phyloP scores from a whole-genome alignment of 2,888 invertebrate species.

The Periphyllus acericola region DNA sequence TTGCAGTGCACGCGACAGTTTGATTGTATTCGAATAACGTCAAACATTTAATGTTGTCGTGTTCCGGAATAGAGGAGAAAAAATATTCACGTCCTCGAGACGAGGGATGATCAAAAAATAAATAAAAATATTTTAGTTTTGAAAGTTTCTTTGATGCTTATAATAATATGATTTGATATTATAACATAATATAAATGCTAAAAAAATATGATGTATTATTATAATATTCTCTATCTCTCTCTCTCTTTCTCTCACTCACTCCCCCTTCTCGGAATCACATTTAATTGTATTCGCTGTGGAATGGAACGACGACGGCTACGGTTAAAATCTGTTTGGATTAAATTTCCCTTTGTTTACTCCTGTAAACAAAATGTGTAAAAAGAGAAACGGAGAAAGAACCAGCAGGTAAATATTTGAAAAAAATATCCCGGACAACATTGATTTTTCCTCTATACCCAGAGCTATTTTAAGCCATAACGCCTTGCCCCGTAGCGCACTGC shows the following conservation, averaged over 20 bases:
- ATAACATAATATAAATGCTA: background rate
- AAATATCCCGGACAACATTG: conserved; percentile 29
- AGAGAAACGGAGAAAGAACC: background rate
- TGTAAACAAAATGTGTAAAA: background rate
- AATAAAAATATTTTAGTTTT: background rate
- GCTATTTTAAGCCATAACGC: background rate
- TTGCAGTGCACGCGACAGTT: too few relatives aligned
- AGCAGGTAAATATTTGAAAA: conserved; percentile 34
- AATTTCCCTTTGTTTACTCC: background rate
- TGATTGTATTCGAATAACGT: too few relatives aligned
- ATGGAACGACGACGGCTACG: background rate
- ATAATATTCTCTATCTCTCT: background rate
- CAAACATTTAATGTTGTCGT: too few relatives aligned
- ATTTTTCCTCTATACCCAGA: background rate
- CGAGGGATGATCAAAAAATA: background rate
- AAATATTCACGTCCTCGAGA: too few relatives aligned
- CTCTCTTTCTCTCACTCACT: too few relatives aligned
- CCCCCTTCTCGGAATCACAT: background rate
- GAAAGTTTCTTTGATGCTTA: background rate
- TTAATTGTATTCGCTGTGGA: background rate
- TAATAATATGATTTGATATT: background rate
- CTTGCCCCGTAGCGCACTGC: too few relatives aligned
- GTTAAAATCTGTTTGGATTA: background rate
- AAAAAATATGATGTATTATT: background rate
- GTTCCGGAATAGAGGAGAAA: too few relatives aligned